Evolutionary conservation across 2,888 invertebrate genomes (phyloP), one percentile per base, ranked within the genome.

Genomic region (Hemaris fuciformis): DNA sequence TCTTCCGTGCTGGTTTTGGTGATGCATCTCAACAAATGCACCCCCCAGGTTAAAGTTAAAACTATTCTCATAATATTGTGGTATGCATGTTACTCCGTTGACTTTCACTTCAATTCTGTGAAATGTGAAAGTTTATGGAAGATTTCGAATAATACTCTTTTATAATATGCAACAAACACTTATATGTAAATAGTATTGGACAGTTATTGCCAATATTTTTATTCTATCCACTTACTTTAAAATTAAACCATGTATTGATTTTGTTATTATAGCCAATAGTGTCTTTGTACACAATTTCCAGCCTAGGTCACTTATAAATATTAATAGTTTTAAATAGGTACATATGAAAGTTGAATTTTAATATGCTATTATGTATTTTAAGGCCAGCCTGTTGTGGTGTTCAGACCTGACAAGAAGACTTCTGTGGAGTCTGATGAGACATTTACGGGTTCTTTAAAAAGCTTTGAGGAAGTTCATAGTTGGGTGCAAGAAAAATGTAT

Each of bases 401-500:
- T 97, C 81, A 93, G 97, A 74, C 95, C 97, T 0, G 97, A 97
- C 80, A 95, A 94, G 70, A 96, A 96, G 22, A 88, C 95, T 2
- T 96, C 97, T 0, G 95, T 95, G 59, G 97, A 97, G 68, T 94
- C 95, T 25, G 97, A 98, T 80, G 97, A 97, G 83, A 97, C 97
- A 0, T 98, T 94, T 81, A 94, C 85, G n/a, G 97, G 97, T 5
- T 95, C 94, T 61, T 80, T 96, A 45, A 88, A 88, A 5, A 96
- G 94, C 79, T 97, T 96, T 75, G 98, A 98, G 76, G 97, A 97
- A 71, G 80, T 99, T n/a, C 95, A 96, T 76, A 93, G 95, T 64
- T 99, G 99, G 99, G 94, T 96, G 0, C 95, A 96, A 65, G 97
- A 98, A 71, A 98, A 97, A 80, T 99, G 99, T 85, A 97, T 99